Percentiles rank a stretch among this genome's conserved stretches.
Conservation (phyloP, 2,888 invertebrate species). For the Morpho helenor region DNA sequence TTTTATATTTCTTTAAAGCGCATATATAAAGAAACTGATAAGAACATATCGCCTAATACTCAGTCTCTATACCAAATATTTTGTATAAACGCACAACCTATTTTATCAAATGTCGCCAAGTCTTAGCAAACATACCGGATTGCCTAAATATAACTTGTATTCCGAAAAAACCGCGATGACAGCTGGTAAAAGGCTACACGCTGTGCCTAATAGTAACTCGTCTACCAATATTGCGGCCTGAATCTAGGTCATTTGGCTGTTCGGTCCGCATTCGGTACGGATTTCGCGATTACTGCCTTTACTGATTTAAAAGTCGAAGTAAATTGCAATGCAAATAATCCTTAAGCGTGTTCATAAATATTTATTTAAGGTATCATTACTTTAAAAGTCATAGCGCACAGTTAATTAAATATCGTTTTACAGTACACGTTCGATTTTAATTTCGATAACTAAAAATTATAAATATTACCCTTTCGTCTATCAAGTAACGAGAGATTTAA, state of each 20-base stretch:
- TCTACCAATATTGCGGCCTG: slow-evolving; percentile 42
- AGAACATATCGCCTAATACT: too few species aligned
- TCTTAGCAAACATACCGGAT: background rate
- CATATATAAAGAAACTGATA: too few species aligned
- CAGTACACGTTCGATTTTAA: too few species aligned
- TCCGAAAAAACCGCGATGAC: slow-evolving; percentile 17
- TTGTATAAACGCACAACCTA: background rate
- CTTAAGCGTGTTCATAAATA: too few species aligned
- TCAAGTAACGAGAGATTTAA: too few species aligned
- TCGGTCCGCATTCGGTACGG: slow-evolving; percentile 45
- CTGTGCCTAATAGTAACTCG: slow-evolving; percentile 35
- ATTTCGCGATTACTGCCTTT: slow-evolving; percentile 37
- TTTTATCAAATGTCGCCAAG: background rate
- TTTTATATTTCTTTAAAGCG: too few species aligned
- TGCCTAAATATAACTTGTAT: slow-evolving; percentile 12
- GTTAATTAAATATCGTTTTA: too few species aligned
- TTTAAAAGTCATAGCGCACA: too few species aligned
- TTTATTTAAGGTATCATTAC: too few species aligned
- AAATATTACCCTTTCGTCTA: too few species aligned
- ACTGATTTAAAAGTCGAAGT: slow-evolving; percentile 18
- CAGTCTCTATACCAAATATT: background rate
- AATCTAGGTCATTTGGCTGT: slow-evolving; percentile 62
- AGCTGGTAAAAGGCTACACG: slow-evolving; percentile 34
- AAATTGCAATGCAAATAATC: slow-evolving; percentile 3
- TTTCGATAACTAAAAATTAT: too few species aligned